Conservation (phyloP, 2,888 invertebrate species). For the Conistra vaccinii region DNA sequence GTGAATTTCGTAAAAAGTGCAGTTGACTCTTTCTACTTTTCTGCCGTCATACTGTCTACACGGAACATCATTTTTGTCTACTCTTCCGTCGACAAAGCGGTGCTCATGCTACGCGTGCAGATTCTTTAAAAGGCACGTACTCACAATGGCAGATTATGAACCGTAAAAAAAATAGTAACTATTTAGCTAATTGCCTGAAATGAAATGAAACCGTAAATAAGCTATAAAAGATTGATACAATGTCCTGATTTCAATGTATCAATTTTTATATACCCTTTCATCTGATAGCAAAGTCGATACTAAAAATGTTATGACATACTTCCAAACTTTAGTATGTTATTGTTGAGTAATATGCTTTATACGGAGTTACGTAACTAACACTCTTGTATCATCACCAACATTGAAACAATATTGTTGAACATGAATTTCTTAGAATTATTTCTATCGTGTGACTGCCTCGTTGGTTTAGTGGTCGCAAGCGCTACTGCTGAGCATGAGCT, state of each 20-base stretch:
- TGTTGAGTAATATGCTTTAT: background rate
- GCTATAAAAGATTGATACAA: background rate
- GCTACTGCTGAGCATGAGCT: no score
- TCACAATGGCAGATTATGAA: background rate
- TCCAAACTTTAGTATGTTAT: background rate
- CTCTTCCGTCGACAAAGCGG: no score
- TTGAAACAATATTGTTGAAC: slow-evolving; percentile 4
- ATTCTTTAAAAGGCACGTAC: background rate
- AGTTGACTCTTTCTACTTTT: no score
- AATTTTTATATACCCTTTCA: slow-evolving; percentile 1
- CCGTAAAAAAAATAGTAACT: background rate
- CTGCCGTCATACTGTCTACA: no score
- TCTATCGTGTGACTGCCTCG: no score
- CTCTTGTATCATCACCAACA: background rate
- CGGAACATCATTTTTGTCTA: no score
- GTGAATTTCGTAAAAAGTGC: no score
- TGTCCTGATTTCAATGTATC: slow-evolving; percentile 25
- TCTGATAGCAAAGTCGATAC: background rate
- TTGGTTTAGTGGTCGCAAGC: no score
- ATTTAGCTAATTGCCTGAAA: background rate
- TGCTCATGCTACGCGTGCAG: no score
- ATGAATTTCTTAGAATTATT: background rate
- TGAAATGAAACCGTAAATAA: background rate
- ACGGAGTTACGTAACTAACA: background rate
- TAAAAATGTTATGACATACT: slow-evolving; percentile 35